phyloP scores from a whole-genome alignment of 1,140 invertebrate species.

The Bombus superbus region DNA sequence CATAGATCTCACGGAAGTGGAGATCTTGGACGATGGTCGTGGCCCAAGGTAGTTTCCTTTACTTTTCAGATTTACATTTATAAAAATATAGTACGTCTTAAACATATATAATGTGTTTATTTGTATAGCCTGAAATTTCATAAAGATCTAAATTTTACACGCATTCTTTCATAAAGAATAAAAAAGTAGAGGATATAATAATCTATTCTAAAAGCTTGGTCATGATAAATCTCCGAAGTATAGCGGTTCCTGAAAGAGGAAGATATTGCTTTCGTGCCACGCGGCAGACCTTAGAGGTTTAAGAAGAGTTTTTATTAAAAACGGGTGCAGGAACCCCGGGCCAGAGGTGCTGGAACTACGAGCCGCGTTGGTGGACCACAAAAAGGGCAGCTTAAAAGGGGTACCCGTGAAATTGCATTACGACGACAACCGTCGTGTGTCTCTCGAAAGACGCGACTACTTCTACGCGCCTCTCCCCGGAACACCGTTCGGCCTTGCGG shows the following conservation, averaged over 20 bases:
- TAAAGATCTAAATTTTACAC: no score
- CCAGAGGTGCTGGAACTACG: constrained; percentile 85
- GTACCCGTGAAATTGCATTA: constrained; percentile 91
- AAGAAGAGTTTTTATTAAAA: constrained; percentile 39
- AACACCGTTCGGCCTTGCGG: constrained; percentile 93
- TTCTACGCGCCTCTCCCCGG: constrained; percentile 91
- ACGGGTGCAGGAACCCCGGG: constrained; percentile 76
- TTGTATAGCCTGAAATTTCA: neutral
- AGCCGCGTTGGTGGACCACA: constrained; percentile 88
- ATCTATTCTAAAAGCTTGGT: neutral
- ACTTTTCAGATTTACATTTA: neutral
- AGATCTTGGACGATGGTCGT: constrained; percentile 90
- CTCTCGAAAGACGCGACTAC: constrained; percentile 91
- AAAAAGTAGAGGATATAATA: neutral
- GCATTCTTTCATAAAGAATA: neutral
- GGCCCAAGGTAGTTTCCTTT: constrained; percentile 76
- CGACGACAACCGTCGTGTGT: constrained; percentile 92
- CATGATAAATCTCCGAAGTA: neutral
- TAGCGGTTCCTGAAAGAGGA: neutral
- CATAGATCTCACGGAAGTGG: constrained; percentile 97
- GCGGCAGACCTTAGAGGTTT: neutral
- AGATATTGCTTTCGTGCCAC: neutral
- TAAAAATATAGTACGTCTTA: neutral
- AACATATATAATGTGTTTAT: neutral
- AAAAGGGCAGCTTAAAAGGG: constrained; percentile 85